Conservation (phyloP, 2,888 invertebrate species). For the Dryobota labecula region DNA sequence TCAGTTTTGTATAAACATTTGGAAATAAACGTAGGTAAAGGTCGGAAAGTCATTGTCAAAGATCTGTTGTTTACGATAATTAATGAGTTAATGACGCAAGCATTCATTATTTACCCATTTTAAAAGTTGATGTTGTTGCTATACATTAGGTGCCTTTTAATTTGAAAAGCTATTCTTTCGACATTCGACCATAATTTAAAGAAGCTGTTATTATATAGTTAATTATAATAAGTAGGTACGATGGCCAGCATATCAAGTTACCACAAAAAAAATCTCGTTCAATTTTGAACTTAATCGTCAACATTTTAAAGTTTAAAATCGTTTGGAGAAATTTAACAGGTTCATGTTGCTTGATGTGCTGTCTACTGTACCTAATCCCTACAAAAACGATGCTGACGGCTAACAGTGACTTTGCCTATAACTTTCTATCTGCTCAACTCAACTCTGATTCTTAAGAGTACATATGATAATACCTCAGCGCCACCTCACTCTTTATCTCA, state of each 20-base stretch:
- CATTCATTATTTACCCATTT: conserved; percentile 15
- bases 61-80: conserved; percentile 35
- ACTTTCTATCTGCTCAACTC: not conserved
- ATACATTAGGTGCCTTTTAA: not conserved
- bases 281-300: no score
- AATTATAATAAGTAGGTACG: no score
- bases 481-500: no score
- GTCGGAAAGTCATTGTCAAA: conserved; percentile 43
- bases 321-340: no score
- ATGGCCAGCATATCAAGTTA: no score
- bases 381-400: not conserved
- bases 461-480: no score
- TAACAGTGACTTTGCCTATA: not conserved
- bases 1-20: conserved; percentile 10
- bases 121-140: not conserved
- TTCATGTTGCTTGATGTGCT: no score
- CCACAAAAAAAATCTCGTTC: no score
- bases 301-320: no score
- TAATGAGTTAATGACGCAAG: conserved; percentile 27
- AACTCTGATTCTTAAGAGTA: no score
- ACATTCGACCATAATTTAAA: not conserved
- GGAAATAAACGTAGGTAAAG: conserved; percentile 15
- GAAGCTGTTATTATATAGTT: not conserved
- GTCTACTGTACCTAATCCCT: no score
- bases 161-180: not conserved